A percentile compares a stretch with the other conserved stretches of the same genome.
phyloP scores from a whole-genome alignment of 2,113 vertebrate genomes.

The Hirundichthys speculiger region DNA sequence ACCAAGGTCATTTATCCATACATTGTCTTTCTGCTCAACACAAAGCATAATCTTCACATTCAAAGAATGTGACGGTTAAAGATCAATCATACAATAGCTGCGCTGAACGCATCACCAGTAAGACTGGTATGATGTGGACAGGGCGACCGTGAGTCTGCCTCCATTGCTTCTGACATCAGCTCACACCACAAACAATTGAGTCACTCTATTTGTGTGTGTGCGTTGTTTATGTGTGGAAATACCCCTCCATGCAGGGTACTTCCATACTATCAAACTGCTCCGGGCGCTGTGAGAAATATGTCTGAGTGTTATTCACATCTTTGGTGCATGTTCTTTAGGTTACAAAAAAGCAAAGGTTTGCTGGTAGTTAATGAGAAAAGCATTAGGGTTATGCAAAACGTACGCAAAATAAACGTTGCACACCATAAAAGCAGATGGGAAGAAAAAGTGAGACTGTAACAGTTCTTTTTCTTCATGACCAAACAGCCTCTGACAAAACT shows the following conservation, averaged over 20 bases:
- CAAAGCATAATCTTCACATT: not conserved
- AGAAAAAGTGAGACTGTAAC: too few species aligned
- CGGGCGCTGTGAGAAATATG: not conserved
- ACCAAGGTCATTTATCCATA: too few species aligned
- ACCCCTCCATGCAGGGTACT: constrained; percentile 42
- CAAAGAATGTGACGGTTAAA: constrained; percentile 5
- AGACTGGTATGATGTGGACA: constrained; percentile 5
- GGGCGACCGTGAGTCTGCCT: not conserved
- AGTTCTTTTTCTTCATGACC: not conserved
- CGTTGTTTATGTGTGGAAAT: constrained; percentile 45
- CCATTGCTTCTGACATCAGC: not conserved
- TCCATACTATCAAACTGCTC: constrained; percentile 6
- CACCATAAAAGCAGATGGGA: too few species aligned
- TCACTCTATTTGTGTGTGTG: constrained; percentile 2
- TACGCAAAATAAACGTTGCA: too few species aligned
- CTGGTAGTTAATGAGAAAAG: not conserved
- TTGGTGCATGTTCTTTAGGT: not conserved
- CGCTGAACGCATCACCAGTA: not conserved
- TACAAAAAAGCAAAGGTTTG: not conserved
- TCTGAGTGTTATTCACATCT: not conserved
- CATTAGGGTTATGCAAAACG: not conserved
- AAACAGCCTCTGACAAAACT: not conserved
- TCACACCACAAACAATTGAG: constrained; percentile 16
- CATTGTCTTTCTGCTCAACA: not conserved
- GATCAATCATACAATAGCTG: constrained; percentile 3